Evolutionary conservation across 64 coral and sea anemone species (phyloP), one percentile per base, ranked within the genome.

Genomic region (Dendrophyllia cribrosa): DNA sequence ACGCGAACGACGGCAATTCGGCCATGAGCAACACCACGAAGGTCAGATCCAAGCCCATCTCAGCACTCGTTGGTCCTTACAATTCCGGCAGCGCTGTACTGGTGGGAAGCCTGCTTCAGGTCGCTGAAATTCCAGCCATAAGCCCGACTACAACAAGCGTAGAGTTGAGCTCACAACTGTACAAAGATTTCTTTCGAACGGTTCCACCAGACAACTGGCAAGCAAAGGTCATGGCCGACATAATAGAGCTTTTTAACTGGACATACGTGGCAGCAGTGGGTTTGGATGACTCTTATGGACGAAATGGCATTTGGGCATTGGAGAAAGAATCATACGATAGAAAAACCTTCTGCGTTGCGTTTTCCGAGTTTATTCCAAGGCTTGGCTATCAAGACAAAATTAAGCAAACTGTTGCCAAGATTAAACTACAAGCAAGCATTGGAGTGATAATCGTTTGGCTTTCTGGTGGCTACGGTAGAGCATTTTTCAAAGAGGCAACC

Each of bases 131-230:
- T 66, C 90, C 90, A 2, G 34, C 83, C 12, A 53, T 92, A 12
- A 92, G 82, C 60, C 83, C 83, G 11, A 66, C 84, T 43, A 61
- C 90, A 24, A 85, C 90, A 49, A 92, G 90, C n/a, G 78, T 74
- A 56, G 78, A 91, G 51, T 81, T 91, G 48, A 91, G 71, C 24
- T 51, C 67, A 24, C 59, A 46, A 21, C 26, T 77, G 4, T 94
- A 97, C 79, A 71, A 74, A 43, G 63, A 93, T 3, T 98, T 98
- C 53, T 98, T 98, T 58, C 85, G 96, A 25, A 98, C 96, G 20
- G 89, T 98, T 5, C 96, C 96, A 60, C 88, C 96, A 20, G 96
- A 92, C 51, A 89, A 89, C 26, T 43, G 87, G 60, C 96, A 98
- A 50, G 91, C 96, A 23, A 59, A 65, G 20, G 93, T 93, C 19